phyloP scores from a whole-genome alignment of 2,888 invertebrate genomes.

The Aelia acuminata region DNA sequence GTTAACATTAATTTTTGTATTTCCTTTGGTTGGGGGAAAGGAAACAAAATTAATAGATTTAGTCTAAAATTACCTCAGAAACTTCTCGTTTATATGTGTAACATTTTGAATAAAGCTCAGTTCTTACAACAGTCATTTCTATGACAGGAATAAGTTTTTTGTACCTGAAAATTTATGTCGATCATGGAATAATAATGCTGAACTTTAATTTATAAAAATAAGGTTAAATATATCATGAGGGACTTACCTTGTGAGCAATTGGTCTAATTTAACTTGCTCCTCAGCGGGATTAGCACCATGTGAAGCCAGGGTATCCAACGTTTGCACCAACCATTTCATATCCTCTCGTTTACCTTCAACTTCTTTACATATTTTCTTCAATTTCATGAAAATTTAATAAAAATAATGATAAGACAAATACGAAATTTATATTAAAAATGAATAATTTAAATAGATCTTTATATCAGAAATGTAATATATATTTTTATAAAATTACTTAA shows the following conservation, averaged over 20 bases:
- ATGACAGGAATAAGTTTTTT: slow-evolving; percentile 92
- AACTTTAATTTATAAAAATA: neutral
- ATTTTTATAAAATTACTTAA: too few species aligned
- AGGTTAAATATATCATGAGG: neutral
- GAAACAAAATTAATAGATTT: too few species aligned
- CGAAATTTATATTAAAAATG: too few species aligned
- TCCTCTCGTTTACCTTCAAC: slow-evolving; percentile 92
- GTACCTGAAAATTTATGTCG: slow-evolving; percentile 74
- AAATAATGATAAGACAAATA: neutral
- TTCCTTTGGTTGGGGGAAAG: too few species aligned
- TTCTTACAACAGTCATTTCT: slow-evolving; percentile 93
- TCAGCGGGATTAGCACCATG: slow-evolving; percentile 79
- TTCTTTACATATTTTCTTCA: slow-evolving; percentile 89
- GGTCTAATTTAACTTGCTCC: slow-evolving; percentile 87
- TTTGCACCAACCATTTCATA: slow-evolving; percentile 95
- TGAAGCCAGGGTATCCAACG: slow-evolving; percentile 87
- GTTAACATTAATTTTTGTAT: neutral
- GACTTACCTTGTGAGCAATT: slow-evolving; percentile 75
- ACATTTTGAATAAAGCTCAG: slow-evolving; percentile 92
- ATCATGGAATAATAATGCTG: neutral
- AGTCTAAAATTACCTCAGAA: slow-evolving; percentile 73
- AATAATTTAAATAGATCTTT: too few species aligned
- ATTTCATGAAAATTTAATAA: slow-evolving; percentile 65
- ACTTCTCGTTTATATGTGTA: slow-evolving; percentile 93
- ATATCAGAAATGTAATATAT: too few species aligned